phyloP scores from a whole-genome alignment of 2,113 vertebrate genomes.

The Quiscalus mexicanus region DNA sequence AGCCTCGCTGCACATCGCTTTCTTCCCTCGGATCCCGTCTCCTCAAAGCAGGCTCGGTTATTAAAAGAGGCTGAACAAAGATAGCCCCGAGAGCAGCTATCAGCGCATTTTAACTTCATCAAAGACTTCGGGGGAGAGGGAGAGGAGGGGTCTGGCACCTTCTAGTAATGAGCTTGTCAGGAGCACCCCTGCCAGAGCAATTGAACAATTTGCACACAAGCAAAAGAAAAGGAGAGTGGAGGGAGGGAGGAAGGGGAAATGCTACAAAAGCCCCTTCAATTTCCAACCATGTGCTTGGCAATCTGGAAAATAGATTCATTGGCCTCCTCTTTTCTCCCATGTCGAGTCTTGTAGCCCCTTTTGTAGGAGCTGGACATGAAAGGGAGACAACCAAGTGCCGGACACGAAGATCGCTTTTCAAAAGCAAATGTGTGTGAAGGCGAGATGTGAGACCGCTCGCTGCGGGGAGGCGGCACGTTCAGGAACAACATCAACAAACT shows the following conservation, averaged over 20 bases:
- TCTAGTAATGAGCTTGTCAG: constrained; percentile 84
- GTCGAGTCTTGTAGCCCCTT: constrained; percentile 82
- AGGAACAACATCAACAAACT: constrained; percentile 89
- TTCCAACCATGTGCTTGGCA: constrained; percentile 84
- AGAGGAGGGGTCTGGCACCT: constrained; percentile 77
- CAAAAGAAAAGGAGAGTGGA: constrained; percentile 76
- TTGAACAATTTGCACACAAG: constrained; percentile 83
- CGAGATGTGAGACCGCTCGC: constrained; percentile 81
- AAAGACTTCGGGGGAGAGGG: constrained; percentile 68
- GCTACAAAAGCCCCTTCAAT: constrained; percentile 76
- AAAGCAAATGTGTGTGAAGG: constrained; percentile 82
- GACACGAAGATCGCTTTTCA: constrained; percentile 90
- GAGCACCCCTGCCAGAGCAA: constrained; percentile 82
- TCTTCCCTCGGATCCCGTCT: constrained; percentile 26
- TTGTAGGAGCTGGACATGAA: constrained; percentile 82
- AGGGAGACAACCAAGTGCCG: constrained; percentile 85
- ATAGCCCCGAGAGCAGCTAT: constrained; percentile 57
- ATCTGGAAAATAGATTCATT: constrained; percentile 87
- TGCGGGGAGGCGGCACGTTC: constrained; percentile 80
- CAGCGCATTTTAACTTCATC: constrained; percentile 70
- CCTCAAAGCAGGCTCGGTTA: constrained; percentile 47
- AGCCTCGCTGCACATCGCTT: constrained; percentile 35
- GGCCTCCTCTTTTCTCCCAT: constrained; percentile 79
- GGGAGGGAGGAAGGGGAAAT: constrained; percentile 53
- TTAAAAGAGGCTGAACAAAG: constrained; percentile 61